Evolutionary conservation across 2,797 vertebrate genomes (phyloP), one percentile per base, ranked within the genome.

Genomic region (Rhynchonycteris naso): DNA sequence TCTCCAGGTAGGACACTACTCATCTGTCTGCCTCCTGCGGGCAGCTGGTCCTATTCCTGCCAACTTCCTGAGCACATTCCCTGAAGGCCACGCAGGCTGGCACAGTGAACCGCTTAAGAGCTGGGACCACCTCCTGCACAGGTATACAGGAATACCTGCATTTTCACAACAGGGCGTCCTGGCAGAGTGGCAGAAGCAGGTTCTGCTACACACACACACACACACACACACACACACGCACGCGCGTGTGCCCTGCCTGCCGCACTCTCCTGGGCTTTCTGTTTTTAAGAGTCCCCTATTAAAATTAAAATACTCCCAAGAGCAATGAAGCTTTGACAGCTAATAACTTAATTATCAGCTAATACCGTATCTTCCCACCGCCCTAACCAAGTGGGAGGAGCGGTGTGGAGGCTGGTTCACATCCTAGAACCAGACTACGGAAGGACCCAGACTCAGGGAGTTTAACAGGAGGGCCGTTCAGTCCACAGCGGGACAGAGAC

Each of bases 271-370:
- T 26, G 19, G 71, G 50, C 61, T 75, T 65, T 86, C 80, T 81
- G 66, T n/a, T 82, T 61, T 88, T 47, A 86, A n/a, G 47, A 65
- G 61, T 56, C 38, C 22, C n/a, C 71, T 61, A 11, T 38, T 84
- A 81, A 82, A 83, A 92, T 68, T 30, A 76, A 90, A 96, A 94
- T 33, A 58, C 91, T 94, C 78, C 91, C 35, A 69, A 63, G 72
- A 84, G 56, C 72, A 72, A 68, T 88, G 71, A 78, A 50, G 68
- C 85, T 74, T 81, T 74, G 56, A 89, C 38, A 81, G 82, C 72
- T 92, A 68, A 72, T 81, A 61, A 80, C 72, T 83, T 89, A 83
- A 91, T 69, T 84, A 81, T 43, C 59, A 54, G 50, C 26, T 38
- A 76, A 75, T 15, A 33, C 3, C 13, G 0, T 19, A 21, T 84